Evolutionary conservation across 64 coral and sea anemone species (phyloP).

Genomic region (Pachyseris speciosa): DNA sequence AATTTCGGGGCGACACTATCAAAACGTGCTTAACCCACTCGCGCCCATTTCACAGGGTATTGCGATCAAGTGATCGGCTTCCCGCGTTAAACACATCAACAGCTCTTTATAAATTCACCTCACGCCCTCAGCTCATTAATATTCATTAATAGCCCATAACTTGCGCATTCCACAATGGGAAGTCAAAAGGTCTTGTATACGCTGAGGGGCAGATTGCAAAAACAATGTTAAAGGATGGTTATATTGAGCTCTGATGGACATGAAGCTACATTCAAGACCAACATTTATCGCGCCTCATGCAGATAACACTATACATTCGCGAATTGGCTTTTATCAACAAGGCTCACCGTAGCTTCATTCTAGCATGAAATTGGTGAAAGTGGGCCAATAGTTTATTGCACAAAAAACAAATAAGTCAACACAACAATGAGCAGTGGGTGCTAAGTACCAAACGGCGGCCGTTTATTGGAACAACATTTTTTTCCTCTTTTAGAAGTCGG

Average conservation of each 20-base stretch:
- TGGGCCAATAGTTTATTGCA: background rate
- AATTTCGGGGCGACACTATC: background rate
- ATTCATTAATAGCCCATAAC: background rate
- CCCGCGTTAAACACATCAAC: constrained; percentile 12
- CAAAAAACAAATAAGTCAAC: constrained; percentile 23
- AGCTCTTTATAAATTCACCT: constrained; percentile 52
- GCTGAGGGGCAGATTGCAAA: constrained; percentile 2
- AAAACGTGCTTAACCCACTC: background rate
- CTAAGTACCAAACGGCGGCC: background rate
- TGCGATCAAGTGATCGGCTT: constrained; percentile 19
- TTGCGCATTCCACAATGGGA: constrained; percentile 17
- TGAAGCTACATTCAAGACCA: background rate
- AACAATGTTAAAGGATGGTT: background rate
- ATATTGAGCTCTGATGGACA: background rate
- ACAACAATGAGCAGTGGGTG: background rate
- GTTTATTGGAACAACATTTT: background rate
- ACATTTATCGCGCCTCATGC: background rate
- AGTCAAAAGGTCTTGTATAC: constrained; percentile 56
- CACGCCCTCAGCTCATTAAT: constrained; percentile 29
- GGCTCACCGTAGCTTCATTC: background rate
- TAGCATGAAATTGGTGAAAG: constrained; percentile 20
- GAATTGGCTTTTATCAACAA: background rate
- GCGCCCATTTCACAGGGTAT: background rate
- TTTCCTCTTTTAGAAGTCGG: constrained; percentile 8
- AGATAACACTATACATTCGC: background rate